Evolutionary conservation across 1,140 invertebrate species (phyloP).

Genomic region (Cataglyphis hispanica): DNA sequence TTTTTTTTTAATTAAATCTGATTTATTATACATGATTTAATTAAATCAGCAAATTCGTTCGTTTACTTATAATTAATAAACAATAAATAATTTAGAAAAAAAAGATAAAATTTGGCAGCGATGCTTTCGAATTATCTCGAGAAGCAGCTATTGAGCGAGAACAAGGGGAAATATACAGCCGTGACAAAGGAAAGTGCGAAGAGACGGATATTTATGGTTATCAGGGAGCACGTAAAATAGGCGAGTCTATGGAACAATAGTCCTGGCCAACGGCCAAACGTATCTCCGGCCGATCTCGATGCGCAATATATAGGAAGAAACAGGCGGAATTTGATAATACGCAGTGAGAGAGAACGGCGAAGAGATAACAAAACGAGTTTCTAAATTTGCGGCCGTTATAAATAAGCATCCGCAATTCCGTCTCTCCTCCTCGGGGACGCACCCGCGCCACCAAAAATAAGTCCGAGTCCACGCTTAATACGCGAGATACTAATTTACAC

Average conservation of each 20-base stretch:
- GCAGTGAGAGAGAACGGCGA: constrained; percentile 20
- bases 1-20: too few relatives aligned
- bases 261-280: constrained; percentile 40
- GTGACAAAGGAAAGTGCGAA: constrained; percentile 23
- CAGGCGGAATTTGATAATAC: constrained; percentile 60
- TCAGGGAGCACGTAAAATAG: constrained; percentile 49
- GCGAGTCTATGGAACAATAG: constrained; percentile 56
- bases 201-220: constrained; percentile 59
- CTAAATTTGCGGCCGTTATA: constrained; percentile 72
- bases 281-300: constrained; percentile 2
- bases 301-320: constrained; percentile 40
- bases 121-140: constrained; percentile 27
- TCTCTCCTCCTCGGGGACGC: constrained; percentile 26
- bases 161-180: constrained; percentile 48
- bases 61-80: not conserved
- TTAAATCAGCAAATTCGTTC: not conserved
- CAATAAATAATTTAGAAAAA: not conserved
- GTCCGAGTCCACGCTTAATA: constrained; percentile 68
- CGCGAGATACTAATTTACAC: constrained; percentile 68
- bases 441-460: constrained; percentile 67
- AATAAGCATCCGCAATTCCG: constrained; percentile 63
- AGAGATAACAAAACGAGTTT: constrained; percentile 75
- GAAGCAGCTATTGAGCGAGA: constrained; percentile 20
- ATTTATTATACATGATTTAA: not conserved
- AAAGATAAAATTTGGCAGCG: not conserved